Base-by-base conservation (phyloP, 2,888 invertebrate genomes). In the Proisotoma minuta region DNA sequence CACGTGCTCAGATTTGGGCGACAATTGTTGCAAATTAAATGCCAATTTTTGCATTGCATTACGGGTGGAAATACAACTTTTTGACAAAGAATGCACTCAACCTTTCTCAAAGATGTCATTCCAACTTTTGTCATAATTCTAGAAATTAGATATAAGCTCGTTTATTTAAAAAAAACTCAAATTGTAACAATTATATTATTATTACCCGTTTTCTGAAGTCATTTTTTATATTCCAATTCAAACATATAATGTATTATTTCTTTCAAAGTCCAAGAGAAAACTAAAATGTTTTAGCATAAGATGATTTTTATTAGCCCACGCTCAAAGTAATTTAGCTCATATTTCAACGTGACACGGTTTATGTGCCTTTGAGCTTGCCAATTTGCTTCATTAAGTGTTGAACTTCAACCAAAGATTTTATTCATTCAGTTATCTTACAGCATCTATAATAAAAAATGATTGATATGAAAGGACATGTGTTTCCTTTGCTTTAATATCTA, bases 41-140 rank as follows among this genome's bases (percentile, higher is more conserved):
- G 69, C 69, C 69, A 69, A 57, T 61, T 66, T 62, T 69, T 69
- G 57, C 69, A 69, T 48, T 66, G 66, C 60, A 69, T 57, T 47
- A 69, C 66, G 22, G 69, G 69, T 24, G 69, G 69, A 60, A 62
- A 69, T 23, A 66, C 69, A n/a, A 66, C 64, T 34, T 53, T 50
- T 29, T 62, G 59, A 48, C 69, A 69, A 12, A 56, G 51, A 1
- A 69, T 56, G 34, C 69, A 69, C 48, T 69, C 64, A 62, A 69
- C 64, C 59, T 66, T 66, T 26, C 64, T 62, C 22, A 69, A 49
- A n/a, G 63, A 63, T 20, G 60, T 29, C 12, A 48, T 29, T 24
- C n/a, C n/a, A 26, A 5, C 3, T 50, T 12, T 52, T 52, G 10
- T 24, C 52, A 27, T 28, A 49, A 34, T 34, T 12, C n/a, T n/a